These are phyloP conservation scores for Ptilodon capucinus DNA, from an alignment of 2,888 invertebrate genomes.

Conservation along the genomic window DNA sequence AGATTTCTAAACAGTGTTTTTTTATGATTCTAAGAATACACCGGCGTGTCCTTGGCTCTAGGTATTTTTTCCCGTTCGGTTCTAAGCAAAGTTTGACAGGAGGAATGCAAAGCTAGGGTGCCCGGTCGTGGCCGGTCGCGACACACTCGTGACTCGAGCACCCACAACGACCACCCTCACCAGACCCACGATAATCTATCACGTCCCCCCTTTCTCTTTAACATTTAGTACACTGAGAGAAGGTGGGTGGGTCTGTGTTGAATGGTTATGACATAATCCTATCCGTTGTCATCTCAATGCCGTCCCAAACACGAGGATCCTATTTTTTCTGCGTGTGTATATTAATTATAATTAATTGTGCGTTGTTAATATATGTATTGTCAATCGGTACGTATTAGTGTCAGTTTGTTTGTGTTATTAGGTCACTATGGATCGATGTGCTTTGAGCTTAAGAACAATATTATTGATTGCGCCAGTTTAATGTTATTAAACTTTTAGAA, in stretches of 20 bases:
- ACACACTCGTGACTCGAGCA: constrained; percentile 64
- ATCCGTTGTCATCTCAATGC: constrained; percentile 79
- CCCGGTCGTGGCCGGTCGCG: constrained; percentile 68
- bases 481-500: too few species aligned
- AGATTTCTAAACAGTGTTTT: constrained; percentile 10
- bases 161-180: constrained; percentile 41
- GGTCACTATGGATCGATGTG: constrained; percentile 33
- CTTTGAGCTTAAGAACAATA: too few species aligned
- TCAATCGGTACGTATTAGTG: constrained; percentile 72
- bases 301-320: constrained; percentile 72
- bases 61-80: constrained; percentile 58
- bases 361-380: constrained; percentile 66
- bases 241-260: constrained; percentile 37
- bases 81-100: constrained; percentile 73
- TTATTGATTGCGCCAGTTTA: too few species aligned
- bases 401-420: constrained; percentile 56
- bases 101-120: constrained; percentile 68
- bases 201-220: constrained; percentile 24
- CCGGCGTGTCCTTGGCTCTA: constrained; percentile 59
- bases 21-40: constrained; percentile 44
- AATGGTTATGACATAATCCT: constrained; percentile 65
- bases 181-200: constrained; percentile 42
- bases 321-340: constrained; percentile 60
- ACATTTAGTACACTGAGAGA: constrained; percentile 17
- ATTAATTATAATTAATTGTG: constrained; percentile 76